Evolutionary conservation across 2,113 vertebrate species (phyloP).

Genomic region (Crocuta crocuta): DNA sequence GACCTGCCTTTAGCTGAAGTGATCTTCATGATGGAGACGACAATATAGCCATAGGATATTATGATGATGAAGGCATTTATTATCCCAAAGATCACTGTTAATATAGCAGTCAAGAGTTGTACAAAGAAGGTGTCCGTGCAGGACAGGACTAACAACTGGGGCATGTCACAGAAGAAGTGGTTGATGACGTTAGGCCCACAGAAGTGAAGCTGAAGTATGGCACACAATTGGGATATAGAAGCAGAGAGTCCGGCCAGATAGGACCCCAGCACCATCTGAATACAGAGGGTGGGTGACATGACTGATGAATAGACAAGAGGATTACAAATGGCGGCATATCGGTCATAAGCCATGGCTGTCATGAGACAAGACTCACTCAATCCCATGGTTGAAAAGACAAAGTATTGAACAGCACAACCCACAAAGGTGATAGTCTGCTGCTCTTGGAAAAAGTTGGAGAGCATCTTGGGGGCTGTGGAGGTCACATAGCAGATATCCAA

Average conservation of each 20-base stretch:
- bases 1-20: neutral
- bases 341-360: conserved; percentile 73
- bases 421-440: neutral
- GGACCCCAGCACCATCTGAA: neutral
- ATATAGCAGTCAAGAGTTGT: neutral
- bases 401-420: conserved; percentile 52
- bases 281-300: conserved; percentile 73
- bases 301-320: conserved; percentile 83
- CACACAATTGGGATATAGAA: neutral
- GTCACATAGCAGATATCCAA: no score
- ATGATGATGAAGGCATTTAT: neutral
- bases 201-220: conserved; percentile 40
- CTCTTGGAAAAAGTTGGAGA: no score
- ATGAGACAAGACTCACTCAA: conserved; percentile 66
- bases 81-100: neutral
- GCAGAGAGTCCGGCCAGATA: neutral
- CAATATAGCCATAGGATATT: conserved; percentile 43
- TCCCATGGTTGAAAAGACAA: conserved; percentile 51
- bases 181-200: conserved; percentile 61
- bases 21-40: conserved; percentile 52
- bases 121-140: neutral
- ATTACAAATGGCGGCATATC: conserved; percentile 67
- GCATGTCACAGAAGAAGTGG: conserved; percentile 50
- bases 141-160: neutral
- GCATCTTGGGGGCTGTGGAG: no score